A percentile compares a stretch with the other conserved stretches of the same genome.
Conservation (phyloP, 2,113 vertebrate species). For the Muscicapa adusta region DNA sequence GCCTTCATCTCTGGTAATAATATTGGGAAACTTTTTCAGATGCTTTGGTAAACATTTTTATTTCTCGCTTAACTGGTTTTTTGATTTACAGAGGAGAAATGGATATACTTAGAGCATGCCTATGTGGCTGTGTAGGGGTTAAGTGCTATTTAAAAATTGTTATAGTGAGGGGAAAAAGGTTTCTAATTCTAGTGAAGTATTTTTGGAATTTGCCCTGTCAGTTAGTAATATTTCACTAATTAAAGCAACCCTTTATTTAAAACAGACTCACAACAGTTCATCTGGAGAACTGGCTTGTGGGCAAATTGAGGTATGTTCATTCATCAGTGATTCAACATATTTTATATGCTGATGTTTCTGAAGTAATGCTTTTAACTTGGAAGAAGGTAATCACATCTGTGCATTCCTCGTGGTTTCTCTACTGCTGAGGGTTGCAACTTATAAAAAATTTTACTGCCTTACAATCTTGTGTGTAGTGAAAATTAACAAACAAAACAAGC, state of each 20-base stretch:
- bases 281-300: conserved; percentile 19
- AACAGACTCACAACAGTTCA: background rate
- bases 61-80: background rate
- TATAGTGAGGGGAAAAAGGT: background rate
- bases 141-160: conserved; percentile 1
- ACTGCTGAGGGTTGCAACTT: background rate
- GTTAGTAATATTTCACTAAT: conserved; percentile 56
- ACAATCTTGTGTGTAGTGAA: background rate
- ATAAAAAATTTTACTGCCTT: background rate
- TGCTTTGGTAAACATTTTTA: background rate
- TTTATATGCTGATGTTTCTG: conserved; percentile 14
- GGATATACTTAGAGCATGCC: background rate
- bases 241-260: conserved; percentile 54
- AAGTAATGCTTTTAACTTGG: conserved; percentile 27
- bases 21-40: background rate
- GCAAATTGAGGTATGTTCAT: conserved; percentile 28
- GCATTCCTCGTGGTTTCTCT: conserved; percentile 20
- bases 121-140: background rate
- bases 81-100: background rate
- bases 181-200: conserved; percentile 45
- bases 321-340: background rate
- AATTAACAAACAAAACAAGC: background rate
- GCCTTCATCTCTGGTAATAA: background rate
- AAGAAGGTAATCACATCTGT: conserved; percentile 5
- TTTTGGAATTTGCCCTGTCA: conserved; percentile 60